A percentile compares a stretch with the other conserved stretches of the same genome.
Conservation (phyloP, 2,797 vertebrate genomes). For the Sorex maritimensis region DNA sequence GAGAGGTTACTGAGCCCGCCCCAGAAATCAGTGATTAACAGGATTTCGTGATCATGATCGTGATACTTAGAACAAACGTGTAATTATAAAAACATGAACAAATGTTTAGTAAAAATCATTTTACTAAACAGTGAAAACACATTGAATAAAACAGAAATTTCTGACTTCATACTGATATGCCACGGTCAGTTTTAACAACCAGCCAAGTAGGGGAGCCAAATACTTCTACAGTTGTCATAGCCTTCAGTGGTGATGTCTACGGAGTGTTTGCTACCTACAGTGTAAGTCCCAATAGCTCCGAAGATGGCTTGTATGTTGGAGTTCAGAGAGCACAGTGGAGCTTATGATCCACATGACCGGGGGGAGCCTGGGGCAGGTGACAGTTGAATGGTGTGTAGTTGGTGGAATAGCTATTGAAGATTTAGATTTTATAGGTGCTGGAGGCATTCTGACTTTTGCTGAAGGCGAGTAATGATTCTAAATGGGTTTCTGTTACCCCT, state of each 20-base stretch:
- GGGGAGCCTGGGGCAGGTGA: conserved; percentile 96
- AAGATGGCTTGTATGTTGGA: conserved; percentile 93
- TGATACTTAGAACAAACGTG: not conserved
- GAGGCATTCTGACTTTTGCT: conserved; percentile 94
- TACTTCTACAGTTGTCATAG: conserved; percentile 94
- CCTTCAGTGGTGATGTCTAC: conserved; percentile 97
- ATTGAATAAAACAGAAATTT: conserved; percentile 30
- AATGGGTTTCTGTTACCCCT: not conserved
- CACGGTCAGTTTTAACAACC: conserved; percentile 92
- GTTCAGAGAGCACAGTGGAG: conserved; percentile 92
- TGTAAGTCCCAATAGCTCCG: conserved; percentile 92
- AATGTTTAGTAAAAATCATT: too few species aligned
- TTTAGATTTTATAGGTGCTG: conserved; percentile 94
- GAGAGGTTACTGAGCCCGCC: too few species aligned
- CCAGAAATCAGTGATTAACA: too few species aligned
- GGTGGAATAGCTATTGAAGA: conserved; percentile 94
- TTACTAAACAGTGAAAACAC: conserved; percentile 50
- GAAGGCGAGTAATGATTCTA: conserved; percentile 92
- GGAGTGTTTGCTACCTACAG: conserved; percentile 97
- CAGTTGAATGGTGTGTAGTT: conserved; percentile 95
- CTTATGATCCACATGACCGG: conserved; percentile 95
- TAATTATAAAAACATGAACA: too few species aligned
- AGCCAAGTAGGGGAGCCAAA: conserved; percentile 95
- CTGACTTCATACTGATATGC: conserved; percentile 83
- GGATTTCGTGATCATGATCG: too few species aligned